Evolutionary conservation across 2,797 vertebrate species (phyloP), one percentile per base, ranked within the genome.

Genomic region (Aeoliscus strigatus): DNA sequence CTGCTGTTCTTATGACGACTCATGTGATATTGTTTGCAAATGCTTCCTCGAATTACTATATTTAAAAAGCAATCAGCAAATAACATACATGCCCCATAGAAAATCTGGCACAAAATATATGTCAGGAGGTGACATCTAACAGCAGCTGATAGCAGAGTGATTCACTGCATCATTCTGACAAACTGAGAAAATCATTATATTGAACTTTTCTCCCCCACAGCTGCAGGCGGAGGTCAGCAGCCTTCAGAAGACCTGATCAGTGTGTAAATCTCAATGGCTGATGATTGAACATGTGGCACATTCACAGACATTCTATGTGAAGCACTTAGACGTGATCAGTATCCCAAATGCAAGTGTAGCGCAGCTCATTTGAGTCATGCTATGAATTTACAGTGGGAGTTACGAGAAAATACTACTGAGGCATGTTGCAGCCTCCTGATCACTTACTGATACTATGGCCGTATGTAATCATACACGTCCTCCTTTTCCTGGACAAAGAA

Each of bases 351-450:
- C 21, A 29, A 39, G 14, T 34, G 26, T 28, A 6, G 26, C n/a
- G 21, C 14, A 49, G 32, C 14, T 33, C 48, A 60, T 11, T 25
- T 60, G 55, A 58, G 33, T 59, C 45, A 60, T 27, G 23, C 6
- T 15, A 27, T 17, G 13, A 41, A 42, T 42, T 34, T 51, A 30
- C 51, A 36, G 9, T 27, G 7, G 17, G 18, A 32, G 17, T 0
- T 28, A 17, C 45, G 15, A 45, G 27, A 37, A 14, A 36, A 31
- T 17, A 45, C 11, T 16, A 24, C 31, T 21, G 3, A 21, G 6
- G 18, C 18, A 21, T n/a, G n/a, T n/a, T n/a, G n/a, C n/a, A n/a
- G n/a, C n/a, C n/a, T n/a, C n/a, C n/a, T n/a, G n/a, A n/a, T n/a
- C n/a, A n/a, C n/a, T n/a, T n/a, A n/a, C n/a, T n/a, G n/a, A n/a